Evolutionary conservation across 1,140 invertebrate species (phyloP).

Genomic region (Choristoneura fumiferana): DNA sequence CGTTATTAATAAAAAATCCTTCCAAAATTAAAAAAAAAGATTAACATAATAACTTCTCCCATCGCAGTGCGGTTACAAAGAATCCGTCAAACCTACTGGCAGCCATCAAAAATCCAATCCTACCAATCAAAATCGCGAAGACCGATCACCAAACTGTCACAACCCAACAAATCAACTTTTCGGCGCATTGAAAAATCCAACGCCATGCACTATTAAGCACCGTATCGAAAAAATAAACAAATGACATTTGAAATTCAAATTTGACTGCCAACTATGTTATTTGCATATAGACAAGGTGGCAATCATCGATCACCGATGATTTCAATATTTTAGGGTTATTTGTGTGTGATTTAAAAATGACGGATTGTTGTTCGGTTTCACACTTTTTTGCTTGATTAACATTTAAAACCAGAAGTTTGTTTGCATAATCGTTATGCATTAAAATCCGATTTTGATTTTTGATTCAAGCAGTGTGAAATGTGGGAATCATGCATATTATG

Average conservation of each 20-base stretch:
- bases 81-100: slow-evolving; percentile 33
- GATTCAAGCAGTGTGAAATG: too few relatives aligned
- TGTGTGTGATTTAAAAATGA: slow-evolving; percentile 30
- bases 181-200: slow-evolving; percentile 49
- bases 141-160: slow-evolving; percentile 25
- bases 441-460: too few relatives aligned
- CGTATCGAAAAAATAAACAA: slow-evolving; percentile 50
- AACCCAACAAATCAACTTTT: slow-evolving; percentile 36
- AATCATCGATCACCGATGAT: slow-evolving; percentile 55
- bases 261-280: slow-evolving; percentile 50
- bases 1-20: too few relatives aligned
- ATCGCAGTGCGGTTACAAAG: slow-evolving; percentile 6
- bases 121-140: slow-evolving; percentile 22
- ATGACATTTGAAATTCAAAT: slow-evolving; percentile 68
- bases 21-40: neutral
- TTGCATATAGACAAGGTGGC: slow-evolving; percentile 65
- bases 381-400: slow-evolving; percentile 7
- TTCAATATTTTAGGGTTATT: slow-evolving; percentile 43
- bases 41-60: slow-evolving; percentile 22
- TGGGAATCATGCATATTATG: too few relatives aligned
- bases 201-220: slow-evolving; percentile 46
- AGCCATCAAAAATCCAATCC: slow-evolving; percentile 50
- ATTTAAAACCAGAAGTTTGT: too few relatives aligned
- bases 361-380: neutral
- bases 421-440: too few relatives aligned